phyloP scores from a whole-genome alignment of 2,113 vertebrate species.

The Nycticebus coucang region DNA sequence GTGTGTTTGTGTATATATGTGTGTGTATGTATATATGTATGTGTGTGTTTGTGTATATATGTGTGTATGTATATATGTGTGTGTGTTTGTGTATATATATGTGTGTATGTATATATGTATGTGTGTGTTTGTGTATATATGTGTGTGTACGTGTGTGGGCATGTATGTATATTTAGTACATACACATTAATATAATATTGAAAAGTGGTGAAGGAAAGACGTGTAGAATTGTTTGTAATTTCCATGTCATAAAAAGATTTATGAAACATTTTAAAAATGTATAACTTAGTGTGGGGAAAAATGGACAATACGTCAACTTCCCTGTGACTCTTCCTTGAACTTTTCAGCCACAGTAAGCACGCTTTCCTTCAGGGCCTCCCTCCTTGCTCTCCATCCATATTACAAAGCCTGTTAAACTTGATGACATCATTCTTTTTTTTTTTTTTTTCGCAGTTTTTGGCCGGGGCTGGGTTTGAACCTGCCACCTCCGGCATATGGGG shows the following conservation, averaged over 20 bases:
- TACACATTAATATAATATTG: neutral
- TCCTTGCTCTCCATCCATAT: neutral
- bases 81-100: no score
- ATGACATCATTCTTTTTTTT: neutral
- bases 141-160: no score
- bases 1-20: no score
- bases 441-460: no score
- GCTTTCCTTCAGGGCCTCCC: neutral
- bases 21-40: no score
- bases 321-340: neutral
- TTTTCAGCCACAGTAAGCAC: neutral
- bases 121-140: no score
- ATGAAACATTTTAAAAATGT: neutral
- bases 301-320: neutral
- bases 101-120: no score
- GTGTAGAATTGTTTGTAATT: neutral
- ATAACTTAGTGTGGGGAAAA: neutral
- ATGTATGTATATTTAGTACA: neutral
- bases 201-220: neutral
- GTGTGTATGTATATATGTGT: no score
- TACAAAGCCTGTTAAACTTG: neutral
- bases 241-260: neutral
- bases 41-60: no score
- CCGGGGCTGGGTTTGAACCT: no score
- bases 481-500: no score